Base-by-base conservation (phyloP, 2,113 vertebrate species). In the Athene cunicularia region DNA sequence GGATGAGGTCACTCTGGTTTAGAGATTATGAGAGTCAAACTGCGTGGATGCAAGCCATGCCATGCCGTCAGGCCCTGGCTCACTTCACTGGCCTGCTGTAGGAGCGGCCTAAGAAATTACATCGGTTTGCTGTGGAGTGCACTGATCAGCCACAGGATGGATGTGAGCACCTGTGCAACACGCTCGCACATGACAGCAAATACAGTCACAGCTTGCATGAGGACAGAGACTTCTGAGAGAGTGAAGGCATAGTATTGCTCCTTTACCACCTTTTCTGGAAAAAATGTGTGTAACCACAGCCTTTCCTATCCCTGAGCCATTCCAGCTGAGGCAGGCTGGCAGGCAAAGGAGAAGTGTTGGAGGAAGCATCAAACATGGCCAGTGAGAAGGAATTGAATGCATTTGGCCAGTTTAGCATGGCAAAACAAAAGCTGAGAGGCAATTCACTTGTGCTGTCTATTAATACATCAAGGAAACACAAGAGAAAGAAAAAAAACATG, bases 1-100 rank as follows among this genome's bases (percentile, higher is more conserved):
- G 90, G 90, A 94, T 96, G 94, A 95, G 85, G 70, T 95, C 95
- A 95, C 66, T 56, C 37, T 81, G 62, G 32, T 75, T 85, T 68
- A 58, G 37, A 85, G 81, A 92, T 90, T 79, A 72, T 4, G 52
- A 84, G 81, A 87, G 43, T 2, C 1, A 4, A 85, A 62, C 68
- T 64, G 56, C 0, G 6, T 90, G 92, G 90, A 94, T 47, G 58
- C 0, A 5, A 95, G 85, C 94, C 90, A 84, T 93, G 90, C 87
- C 84, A n/a, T 0, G 2, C 80, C 1, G 3, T 84, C 77, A 89
- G 59, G 47, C 55, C 28, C 77, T 91, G 77, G 73, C 87, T 91
- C 5, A 21, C 53, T 85, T 35, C 23, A 21, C 88, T 70, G 45
- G 30, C 45, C 71, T 66, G 86, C 41, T 3, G 2, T 23, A 58